Conservation (phyloP, 2,113 vertebrate species). For the Charadrius vociferus region DNA sequence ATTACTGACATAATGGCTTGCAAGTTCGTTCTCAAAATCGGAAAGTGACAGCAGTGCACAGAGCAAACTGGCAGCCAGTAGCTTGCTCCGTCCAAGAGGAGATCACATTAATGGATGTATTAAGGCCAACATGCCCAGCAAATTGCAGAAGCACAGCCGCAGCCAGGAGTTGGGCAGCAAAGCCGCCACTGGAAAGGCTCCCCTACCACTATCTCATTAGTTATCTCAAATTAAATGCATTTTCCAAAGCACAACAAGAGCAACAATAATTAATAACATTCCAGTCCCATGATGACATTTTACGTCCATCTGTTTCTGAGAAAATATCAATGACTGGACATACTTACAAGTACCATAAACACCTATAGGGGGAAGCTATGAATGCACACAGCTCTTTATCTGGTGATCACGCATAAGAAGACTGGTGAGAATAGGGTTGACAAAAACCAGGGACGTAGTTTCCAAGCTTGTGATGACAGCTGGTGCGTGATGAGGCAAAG, state of each 20-base stretch:
- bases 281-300: background rate
- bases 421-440: background rate
- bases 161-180: background rate
- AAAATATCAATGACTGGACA: background rate
- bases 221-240: slow-evolving; percentile 28
- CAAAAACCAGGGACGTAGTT: fast-evolving
- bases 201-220: background rate
- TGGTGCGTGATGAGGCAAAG: background rate
- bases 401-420: too few species aligned
- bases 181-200: background rate
- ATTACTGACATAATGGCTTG: background rate
- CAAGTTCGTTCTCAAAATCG: background rate
- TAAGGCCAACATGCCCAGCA: background rate
- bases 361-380: fast-evolving
- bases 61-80: background rate
- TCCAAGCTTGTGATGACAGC: fast-evolving
- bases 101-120: background rate
- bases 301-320: background rate
- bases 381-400: fast-evolving
- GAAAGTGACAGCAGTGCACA: background rate
- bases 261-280: slow-evolving; percentile 8
- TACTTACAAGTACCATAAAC: background rate
- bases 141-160: background rate
- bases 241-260: slow-evolving; percentile 2
- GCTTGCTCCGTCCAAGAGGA: background rate